These are phyloP conservation scores for Castor canadensis DNA, from an alignment of 2,113 vertebrate genomes.

Conservation along the genomic window DNA sequence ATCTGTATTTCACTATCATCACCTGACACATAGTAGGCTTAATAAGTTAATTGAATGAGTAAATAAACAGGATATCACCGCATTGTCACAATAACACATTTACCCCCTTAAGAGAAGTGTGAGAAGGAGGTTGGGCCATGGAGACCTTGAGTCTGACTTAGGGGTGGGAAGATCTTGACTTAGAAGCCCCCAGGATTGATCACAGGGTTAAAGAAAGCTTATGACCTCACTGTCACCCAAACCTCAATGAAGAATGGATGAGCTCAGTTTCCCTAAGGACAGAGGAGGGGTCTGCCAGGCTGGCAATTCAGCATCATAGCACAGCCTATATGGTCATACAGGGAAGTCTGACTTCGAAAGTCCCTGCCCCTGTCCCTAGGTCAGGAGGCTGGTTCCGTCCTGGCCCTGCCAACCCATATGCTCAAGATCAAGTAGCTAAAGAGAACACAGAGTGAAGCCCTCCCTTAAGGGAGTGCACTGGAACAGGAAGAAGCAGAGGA, in stretches of 20 bases:
- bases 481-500: background rate
- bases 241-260: background rate
- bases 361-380: background rate
- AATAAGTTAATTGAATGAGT: background rate
- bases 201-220: background rate
- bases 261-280: background rate
- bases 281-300: background rate
- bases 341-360: background rate
- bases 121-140: background rate
- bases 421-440: background rate
- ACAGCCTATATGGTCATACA: background rate
- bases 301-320: background rate
- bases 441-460: background rate
- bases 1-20: background rate
- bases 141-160: background rate
- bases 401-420: background rate
- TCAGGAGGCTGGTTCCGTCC: background rate
- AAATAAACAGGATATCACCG: background rate
- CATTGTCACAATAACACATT: background rate
- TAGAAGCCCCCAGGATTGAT: background rate
- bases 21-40: background rate
- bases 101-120: background rate
- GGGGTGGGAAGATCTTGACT: background rate
- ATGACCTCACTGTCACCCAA: background rate
- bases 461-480: background rate